Conservation (phyloP, 2,888 invertebrate species). For the Zhengitettix transpicula region DNA sequence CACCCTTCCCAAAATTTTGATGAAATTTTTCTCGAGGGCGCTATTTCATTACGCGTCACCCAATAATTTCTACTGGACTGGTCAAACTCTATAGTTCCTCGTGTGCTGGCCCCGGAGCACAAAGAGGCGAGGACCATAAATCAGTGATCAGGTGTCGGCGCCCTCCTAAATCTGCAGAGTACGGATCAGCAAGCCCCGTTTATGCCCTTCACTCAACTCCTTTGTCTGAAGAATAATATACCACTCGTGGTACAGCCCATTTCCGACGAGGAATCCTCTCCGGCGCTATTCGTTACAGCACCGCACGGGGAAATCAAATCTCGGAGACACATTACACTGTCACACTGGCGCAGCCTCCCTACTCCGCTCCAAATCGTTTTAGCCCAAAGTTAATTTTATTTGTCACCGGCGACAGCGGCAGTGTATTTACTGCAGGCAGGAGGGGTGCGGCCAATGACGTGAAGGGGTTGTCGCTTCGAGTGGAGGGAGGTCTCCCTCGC, state of each 20-base stretch:
- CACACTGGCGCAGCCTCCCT: neutral
- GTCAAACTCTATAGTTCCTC: no score
- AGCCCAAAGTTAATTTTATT: slow-evolving; percentile 8
- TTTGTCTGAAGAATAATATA: neutral
- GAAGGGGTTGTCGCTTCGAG: neutral
- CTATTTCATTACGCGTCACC: no score
- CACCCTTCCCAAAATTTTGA: no score
- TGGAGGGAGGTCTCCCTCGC: neutral
- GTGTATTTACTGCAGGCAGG: neutral
- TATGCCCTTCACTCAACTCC: neutral
- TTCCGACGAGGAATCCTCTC: neutral
- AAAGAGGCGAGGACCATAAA: neutral
- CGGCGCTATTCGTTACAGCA: neutral
- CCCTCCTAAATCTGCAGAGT: neutral
- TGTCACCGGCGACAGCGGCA: slow-evolving; percentile 4
- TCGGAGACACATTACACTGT: neutral
- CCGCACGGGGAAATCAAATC: neutral
- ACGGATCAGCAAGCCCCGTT: neutral
- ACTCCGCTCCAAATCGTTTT: slow-evolving; percentile 1
- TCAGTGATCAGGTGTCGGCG: neutral
- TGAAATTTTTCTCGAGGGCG: no score
- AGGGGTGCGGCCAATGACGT: neutral
- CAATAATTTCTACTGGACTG: no score
- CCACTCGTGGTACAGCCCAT: neutral
- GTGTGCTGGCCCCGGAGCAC: no score